A percentile compares a stretch with the other conserved stretches of the same genome.
phyloP scores from a whole-genome alignment of 2,797 vertebrate genomes.

The Centroberyx gerrardi region DNA sequence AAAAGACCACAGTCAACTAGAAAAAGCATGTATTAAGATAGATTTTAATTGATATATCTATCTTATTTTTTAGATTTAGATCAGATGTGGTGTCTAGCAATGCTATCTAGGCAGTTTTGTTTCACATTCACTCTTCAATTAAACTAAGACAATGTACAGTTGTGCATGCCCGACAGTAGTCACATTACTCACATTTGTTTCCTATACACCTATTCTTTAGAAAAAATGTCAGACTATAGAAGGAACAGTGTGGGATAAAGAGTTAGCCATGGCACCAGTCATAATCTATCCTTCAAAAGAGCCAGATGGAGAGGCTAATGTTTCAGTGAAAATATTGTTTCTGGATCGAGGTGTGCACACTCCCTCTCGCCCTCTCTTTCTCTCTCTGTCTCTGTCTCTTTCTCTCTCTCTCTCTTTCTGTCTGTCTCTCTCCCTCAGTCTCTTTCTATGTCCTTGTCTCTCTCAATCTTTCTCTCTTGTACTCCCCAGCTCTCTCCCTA shows the following conservation, averaged over 20 bases:
- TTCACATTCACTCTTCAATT: slow-evolving; percentile 14
- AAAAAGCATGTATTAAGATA: no score
- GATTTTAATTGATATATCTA: no score
- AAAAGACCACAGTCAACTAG: background rate
- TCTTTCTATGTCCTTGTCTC: slow-evolving; percentile 6
- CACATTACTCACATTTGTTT: slow-evolving; percentile 52
- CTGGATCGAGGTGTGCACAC: slow-evolving; percentile 84
- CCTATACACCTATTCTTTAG: slow-evolving; percentile 64
- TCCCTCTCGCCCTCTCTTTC: slow-evolving; percentile 63
- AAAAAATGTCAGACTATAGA: slow-evolving; percentile 77
- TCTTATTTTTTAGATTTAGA: background rate
- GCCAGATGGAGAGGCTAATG: slow-evolving; percentile 87
- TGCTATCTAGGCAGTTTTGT: slow-evolving; percentile 4
- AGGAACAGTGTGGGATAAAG: slow-evolving; percentile 83
- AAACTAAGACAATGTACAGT: background rate
- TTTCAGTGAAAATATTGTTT: slow-evolving; percentile 90
- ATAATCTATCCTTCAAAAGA: slow-evolving; percentile 90
- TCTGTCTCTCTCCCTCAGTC: slow-evolving; percentile 58
- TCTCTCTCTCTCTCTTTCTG: slow-evolving; percentile 65
- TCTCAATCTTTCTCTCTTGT: background rate
- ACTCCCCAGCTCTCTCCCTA: slow-evolving; percentile 47
- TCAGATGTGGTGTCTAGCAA: slow-evolving; percentile 3
- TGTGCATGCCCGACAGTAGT: slow-evolving; percentile 37
- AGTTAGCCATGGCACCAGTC: slow-evolving; percentile 84
- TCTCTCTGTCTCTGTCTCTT: slow-evolving; percentile 57